These are phyloP conservation scores for Pararge aegeria DNA, from an alignment of 1,140 invertebrate species.

Conservation along the genomic window DNA sequence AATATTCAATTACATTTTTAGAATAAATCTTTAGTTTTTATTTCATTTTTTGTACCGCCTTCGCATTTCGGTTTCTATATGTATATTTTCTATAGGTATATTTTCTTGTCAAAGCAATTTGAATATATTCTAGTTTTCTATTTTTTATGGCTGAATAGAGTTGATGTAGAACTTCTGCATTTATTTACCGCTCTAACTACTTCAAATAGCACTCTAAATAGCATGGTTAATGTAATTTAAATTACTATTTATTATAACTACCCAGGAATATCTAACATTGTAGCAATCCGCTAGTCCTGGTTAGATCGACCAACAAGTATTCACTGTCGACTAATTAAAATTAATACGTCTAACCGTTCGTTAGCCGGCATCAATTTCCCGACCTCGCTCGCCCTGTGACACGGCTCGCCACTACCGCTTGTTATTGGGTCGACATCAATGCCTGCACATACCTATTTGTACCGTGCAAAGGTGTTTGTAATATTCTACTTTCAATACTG, in stretches of 20 bases:
- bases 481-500: constrained; percentile 16
- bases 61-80: too few relatives aligned
- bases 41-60: too few relatives aligned
- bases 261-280: not conserved
- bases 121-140: too few relatives aligned
- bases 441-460: constrained; percentile 56
- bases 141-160: too few relatives aligned
- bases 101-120: too few relatives aligned
- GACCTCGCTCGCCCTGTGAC: constrained; percentile 44
- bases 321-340: constrained; percentile 28
- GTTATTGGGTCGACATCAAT: constrained; percentile 57
- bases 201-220: not conserved
- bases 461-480: constrained; percentile 46
- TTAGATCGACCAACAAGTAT: constrained; percentile 12
- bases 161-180: too few relatives aligned
- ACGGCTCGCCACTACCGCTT: constrained; percentile 44
- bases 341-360: constrained; percentile 30
- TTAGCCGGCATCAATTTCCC: constrained; percentile 51
- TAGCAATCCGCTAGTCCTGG: not conserved
- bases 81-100: too few relatives aligned
- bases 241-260: not conserved
- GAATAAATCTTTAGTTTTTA: too few relatives aligned
- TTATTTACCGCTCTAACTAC: not conserved
- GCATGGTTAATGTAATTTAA: not conserved
- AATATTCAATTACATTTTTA: not conserved